phyloP scores from a whole-genome alignment of 2,797 vertebrate species.

The Hydrocynus forskahlii region DNA sequence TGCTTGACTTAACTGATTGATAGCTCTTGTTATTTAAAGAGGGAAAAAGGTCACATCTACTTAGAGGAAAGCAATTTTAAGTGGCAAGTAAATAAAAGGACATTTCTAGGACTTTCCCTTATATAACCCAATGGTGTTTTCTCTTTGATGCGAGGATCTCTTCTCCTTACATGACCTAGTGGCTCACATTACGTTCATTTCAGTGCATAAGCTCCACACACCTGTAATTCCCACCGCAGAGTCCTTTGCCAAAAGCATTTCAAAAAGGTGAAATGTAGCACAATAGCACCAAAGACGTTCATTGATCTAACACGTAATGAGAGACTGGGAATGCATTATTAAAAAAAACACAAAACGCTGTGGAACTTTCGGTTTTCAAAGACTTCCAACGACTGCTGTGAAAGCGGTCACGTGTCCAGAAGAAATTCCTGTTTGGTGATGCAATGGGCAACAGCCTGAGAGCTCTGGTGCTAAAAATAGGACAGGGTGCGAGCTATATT shows the following conservation, averaged over 20 bases:
- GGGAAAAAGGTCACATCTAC: neutral
- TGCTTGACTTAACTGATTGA: neutral
- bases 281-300: slow-evolving; percentile 15
- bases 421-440: slow-evolving; percentile 49
- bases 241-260: neutral
- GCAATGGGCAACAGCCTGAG: slow-evolving; percentile 14
- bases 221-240: neutral
- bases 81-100: neutral
- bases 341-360: neutral
- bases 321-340: neutral
- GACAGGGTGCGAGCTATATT: slow-evolving; percentile 58
- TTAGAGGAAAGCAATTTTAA: neutral
- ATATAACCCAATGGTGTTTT: neutral
- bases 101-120: slow-evolving; percentile 23
- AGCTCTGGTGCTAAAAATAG: slow-evolving; percentile 63
- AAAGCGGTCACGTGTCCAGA: neutral
- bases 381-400: neutral
- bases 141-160: neutral
- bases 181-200: neutral
- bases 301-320: slow-evolving; percentile 21
- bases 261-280: neutral
- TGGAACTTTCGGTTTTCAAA: slow-evolving; percentile 12
- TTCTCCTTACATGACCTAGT: neutral
- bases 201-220: neutral
- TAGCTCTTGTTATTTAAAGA: neutral